Conservation (phyloP, 64 coral and sea anemone genomes). For the Acropora tenuis region DNA sequence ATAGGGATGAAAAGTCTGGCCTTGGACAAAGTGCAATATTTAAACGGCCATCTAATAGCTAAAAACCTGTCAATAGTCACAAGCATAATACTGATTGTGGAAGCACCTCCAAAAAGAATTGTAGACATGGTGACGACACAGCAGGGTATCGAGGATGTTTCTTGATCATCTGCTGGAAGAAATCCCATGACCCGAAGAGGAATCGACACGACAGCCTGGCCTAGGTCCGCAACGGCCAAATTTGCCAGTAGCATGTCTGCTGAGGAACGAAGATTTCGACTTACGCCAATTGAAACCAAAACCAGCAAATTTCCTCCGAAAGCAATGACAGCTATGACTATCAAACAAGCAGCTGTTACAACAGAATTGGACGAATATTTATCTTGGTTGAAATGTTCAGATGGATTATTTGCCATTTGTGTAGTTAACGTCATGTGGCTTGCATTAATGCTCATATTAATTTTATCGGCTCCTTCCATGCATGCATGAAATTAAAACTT, state of each 20-base stretch:
- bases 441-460: background rate
- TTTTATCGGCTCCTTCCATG: background rate
- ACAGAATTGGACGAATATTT: background rate
- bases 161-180: background rate
- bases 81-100: constrained; percentile 63
- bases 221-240: constrained; percentile 74
- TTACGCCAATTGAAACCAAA: constrained; percentile 44
- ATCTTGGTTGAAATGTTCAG: background rate
- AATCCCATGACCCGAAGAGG: constrained; percentile 40
- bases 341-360: constrained; percentile 7
- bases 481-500: background rate
- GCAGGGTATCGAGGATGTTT: constrained; percentile 8
- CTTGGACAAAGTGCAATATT: constrained; percentile 3
- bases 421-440: background rate
- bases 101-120: constrained; percentile 69
- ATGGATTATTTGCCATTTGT: background rate
- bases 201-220: constrained; percentile 58
- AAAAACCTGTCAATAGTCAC: constrained; percentile 65
- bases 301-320: constrained; percentile 75
- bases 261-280: constrained; percentile 45
- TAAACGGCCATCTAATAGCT: constrained; percentile 67
- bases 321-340: background rate
- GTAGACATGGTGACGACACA: constrained; percentile 6
- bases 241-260: constrained; percentile 64
- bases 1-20: background rate